These are phyloP conservation scores for Denticeps clupeoides DNA, from an alignment of 2,797 vertebrate species.

Conservation along the genomic window DNA sequence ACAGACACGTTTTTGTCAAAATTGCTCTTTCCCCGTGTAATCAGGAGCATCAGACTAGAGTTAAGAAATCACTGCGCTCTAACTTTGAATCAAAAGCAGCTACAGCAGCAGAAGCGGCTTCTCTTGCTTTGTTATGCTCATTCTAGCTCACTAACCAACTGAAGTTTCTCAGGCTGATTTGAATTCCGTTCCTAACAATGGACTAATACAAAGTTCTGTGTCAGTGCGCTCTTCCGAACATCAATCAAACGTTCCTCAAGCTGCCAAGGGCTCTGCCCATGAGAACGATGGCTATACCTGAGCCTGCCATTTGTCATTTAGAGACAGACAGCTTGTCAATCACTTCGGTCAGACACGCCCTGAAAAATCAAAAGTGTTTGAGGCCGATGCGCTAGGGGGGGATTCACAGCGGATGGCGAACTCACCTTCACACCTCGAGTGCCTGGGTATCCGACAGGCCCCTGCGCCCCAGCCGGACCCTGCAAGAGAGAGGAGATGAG, in stretches of 20 bases:
- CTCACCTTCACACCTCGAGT: constrained; percentile 85
- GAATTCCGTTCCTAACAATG: no score
- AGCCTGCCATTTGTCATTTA: constrained; percentile 44
- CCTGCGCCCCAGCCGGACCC: constrained; percentile 68
- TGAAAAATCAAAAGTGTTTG: constrained; percentile 9
- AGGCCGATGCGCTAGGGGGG: no score
- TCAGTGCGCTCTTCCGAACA: constrained; percentile 27
- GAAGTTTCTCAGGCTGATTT: no score
- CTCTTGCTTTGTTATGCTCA: no score
- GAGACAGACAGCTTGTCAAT: constrained; percentile 37
- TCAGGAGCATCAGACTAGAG: no score
- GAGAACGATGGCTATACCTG: constrained; percentile 32
- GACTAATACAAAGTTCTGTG: constrained; percentile 14
- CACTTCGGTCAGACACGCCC: constrained; percentile 16
- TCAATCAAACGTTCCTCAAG: constrained; percentile 29
- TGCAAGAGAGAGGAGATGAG: constrained; percentile 29
- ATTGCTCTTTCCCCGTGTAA: no score
- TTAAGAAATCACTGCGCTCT: no score
- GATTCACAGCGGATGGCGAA: no score
- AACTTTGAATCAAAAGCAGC: no score
- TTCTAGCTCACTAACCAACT: background rate
- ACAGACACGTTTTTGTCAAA: no score
- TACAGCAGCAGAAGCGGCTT: no score
- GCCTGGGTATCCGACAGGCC: constrained; percentile 80
- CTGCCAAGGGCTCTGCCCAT: constrained; percentile 33